Evolutionary conservation across 2,888 invertebrate genomes (phyloP), one percentile per base, ranked within the genome.

Genomic region (Dryococelus australis): DNA sequence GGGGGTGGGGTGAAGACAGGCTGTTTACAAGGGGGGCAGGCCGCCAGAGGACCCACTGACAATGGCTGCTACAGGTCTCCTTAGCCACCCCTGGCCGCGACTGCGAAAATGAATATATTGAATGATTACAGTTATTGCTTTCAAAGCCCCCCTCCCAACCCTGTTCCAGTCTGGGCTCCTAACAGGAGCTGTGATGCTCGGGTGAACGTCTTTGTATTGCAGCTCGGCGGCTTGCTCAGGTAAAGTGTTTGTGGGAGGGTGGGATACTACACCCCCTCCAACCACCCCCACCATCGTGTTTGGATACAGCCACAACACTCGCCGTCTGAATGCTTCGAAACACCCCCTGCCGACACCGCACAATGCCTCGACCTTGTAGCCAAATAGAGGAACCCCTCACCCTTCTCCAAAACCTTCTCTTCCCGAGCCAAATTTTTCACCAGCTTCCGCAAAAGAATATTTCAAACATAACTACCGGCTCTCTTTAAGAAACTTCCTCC

Each of bases 51-150:
- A 20, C 65, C 2, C n/a, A 8, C n/a, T 1, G n/a, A 65, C 65
- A 65, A 65, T 65, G 65, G 65, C 24, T 16, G 47, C 24, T 65
- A 16, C 65, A 24, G 65, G 65, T 9, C 65, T 65, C n/a, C 16
- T 65, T 65, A 20, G 24, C 65, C 24, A 65, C 65, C 65, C n/a
- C n/a, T 65, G 24, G 51, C 6, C 65, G 3, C 65, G 65, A 65
- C 65, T 65, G 65, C 65, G 65, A 65, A 65, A 65, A 65, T 65
- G 65, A 65, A 65, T 65, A 65, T 65, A 65, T 65, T 65, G 65
- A 65, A 65, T 65, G 65, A 65, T 65, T 65, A 65, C 65, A 65
- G 65, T 65, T 65, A 65, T 65, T 65, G 65, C 65, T 65, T 65
- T 65, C 65, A 65, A n/a, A 65, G n/a, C 6, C 35, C 35, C 35